Evolutionary conservation across 2,888 invertebrate species (phyloP).

Genomic region (Drosophila fulvimacula): DNA sequence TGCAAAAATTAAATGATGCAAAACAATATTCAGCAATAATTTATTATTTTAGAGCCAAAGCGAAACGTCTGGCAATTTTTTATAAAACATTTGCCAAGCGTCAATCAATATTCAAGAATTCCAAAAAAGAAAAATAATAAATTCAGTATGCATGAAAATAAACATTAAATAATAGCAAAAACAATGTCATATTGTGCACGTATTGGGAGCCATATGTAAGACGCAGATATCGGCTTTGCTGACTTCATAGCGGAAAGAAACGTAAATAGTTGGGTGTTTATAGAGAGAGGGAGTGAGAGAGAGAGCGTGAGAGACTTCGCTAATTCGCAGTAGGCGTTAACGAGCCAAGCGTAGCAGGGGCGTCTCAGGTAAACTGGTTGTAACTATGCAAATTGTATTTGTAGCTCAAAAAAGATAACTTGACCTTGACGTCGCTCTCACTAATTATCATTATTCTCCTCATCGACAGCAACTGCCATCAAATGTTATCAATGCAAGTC

Average conservation of each 20-base stretch:
- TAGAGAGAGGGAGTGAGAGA: neutral
- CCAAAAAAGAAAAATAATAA: neutral
- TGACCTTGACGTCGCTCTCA: conserved; percentile 16
- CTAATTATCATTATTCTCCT: neutral
- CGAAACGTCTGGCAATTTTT: neutral
- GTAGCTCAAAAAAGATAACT: conserved; percentile 9
- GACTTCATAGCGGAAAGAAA: conserved; percentile 60
- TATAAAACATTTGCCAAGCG: neutral
- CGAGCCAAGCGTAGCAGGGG: conserved; percentile 16
- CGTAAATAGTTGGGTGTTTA: neutral
- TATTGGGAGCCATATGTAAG: conserved; percentile 26
- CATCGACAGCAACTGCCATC: conserved; percentile 78
- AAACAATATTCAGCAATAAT: neutral
- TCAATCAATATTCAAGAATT: conserved; percentile 4
- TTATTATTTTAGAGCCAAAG: neutral
- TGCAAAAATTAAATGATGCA: neutral
- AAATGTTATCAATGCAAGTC: conserved; percentile 83
- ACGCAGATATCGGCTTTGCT: conserved; percentile 36
- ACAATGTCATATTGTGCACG: conserved; percentile 28
- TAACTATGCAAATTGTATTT: conserved; percentile 30
- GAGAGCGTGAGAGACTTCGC: conserved; percentile 5
- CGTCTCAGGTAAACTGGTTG: conserved; percentile 61
- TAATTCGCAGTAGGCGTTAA: conserved; percentile 58
- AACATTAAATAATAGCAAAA: conserved; percentile 5
- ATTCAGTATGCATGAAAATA: conserved; percentile 1